Evolutionary conservation across 2,888 invertebrate genomes (phyloP).

Genomic region (Neoitamus cyanurus): DNA sequence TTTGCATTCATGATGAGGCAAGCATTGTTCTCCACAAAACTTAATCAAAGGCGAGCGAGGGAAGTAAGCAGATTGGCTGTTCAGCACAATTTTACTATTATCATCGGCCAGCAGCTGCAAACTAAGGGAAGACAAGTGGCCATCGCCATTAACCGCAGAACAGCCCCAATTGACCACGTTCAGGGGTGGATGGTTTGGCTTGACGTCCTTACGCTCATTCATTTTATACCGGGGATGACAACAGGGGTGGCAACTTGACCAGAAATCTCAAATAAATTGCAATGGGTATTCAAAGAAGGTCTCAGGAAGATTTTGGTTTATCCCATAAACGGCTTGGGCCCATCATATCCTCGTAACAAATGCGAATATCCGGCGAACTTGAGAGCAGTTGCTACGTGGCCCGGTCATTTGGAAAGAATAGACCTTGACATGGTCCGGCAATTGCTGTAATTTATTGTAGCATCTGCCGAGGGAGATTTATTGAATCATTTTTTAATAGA

Average conservation of each 20-base stretch:
- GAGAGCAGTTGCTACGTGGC: neutral
- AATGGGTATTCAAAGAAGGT: neutral
- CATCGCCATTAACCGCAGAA: constrained; percentile 4
- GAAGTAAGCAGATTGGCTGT: neutral
- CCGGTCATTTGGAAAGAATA: neutral
- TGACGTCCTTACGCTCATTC: neutral
- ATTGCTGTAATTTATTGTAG: neutral
- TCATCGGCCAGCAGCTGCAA: neutral
- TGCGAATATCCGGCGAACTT: neutral
- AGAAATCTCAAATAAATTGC: neutral
- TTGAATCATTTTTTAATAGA: neutral
- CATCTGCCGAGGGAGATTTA: neutral
- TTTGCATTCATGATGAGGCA: neutral
- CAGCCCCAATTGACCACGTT: neutral
- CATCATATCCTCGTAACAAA: neutral
- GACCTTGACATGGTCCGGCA: neutral
- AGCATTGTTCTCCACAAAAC: neutral
- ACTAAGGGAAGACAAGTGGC: neutral
- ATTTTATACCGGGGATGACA: neutral
- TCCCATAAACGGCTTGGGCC: neutral
- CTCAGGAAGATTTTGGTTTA: neutral
- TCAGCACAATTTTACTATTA: neutral
- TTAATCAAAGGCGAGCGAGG: neutral
- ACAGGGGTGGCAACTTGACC: neutral
- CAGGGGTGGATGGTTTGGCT: neutral